phyloP scores from a whole-genome alignment of 2,888 invertebrate species.

The Xanthorhoe designata region DNA sequence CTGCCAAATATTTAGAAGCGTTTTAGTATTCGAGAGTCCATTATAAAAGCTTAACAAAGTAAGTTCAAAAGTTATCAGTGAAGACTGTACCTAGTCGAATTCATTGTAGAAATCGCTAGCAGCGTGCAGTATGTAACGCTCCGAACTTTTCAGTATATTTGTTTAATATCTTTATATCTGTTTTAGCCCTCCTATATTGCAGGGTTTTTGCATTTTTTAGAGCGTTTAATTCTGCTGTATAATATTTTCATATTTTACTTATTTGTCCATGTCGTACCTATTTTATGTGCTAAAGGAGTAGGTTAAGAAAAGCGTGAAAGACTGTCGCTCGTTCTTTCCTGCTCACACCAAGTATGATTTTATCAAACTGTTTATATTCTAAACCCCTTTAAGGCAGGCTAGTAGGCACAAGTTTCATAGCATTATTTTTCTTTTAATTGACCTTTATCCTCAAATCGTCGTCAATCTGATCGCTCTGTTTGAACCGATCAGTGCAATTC shows the following conservation, averaged over 20 bases:
- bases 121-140: constrained; percentile 11
- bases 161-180: background rate
- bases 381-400: background rate
- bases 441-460: background rate
- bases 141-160: constrained; percentile 6
- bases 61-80: no score
- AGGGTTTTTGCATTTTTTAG: background rate
- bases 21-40: no score
- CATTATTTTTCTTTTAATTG: no score
- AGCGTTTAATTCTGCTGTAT: background rate
- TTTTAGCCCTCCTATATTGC: no score
- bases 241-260: background rate
- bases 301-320: background rate
- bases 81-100: no score
- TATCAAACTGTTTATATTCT: background rate
- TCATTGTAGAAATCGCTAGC: background rate
- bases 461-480: background rate
- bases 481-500: constrained; percentile 4
- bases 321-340: background rate
- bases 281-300: background rate
- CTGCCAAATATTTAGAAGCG: no score
- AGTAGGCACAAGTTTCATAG: background rate
- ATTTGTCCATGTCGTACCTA: background rate
- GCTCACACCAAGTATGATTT: background rate
- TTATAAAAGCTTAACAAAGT: no score